Percentiles rank a stretch among this genome's conserved stretches.
phyloP scores from a whole-genome alignment of 2,113 vertebrate genomes.

The Chrysochloris asiatica region DNA sequence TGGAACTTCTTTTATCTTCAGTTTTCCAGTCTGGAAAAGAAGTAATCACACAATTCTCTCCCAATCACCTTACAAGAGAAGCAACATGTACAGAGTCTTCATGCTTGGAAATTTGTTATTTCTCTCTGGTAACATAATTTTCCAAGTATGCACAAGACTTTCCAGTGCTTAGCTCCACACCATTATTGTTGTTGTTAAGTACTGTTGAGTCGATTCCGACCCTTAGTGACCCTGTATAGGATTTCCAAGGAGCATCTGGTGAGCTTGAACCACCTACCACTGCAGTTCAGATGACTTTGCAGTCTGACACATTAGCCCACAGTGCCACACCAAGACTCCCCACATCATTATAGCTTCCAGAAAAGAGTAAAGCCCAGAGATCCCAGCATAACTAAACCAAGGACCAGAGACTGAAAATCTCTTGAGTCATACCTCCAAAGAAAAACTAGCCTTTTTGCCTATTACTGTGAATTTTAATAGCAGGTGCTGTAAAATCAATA shows the following conservation, averaged over 20 bases:
- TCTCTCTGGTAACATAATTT: neutral
- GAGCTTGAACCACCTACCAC: too few species aligned
- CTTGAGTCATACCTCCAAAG: neutral
- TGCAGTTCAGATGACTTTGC: too few species aligned
- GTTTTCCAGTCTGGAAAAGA: neutral
- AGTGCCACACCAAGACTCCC: too few species aligned
- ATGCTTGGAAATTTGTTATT: neutral
- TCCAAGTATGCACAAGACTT: neutral
- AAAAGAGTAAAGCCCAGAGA: neutral
- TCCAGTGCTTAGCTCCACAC: neutral
- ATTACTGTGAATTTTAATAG: neutral
- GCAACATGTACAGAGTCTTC: neutral
- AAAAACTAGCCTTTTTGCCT: neutral
- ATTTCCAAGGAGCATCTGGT: too few species aligned
- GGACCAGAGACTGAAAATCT: neutral
- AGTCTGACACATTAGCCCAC: too few species aligned
- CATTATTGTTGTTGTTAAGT: too few species aligned
- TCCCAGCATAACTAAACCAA: neutral
- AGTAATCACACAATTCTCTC: neutral
- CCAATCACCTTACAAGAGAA: neutral
- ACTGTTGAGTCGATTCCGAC: too few species aligned
- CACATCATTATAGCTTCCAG: neutral
- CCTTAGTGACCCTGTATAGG: too few species aligned
- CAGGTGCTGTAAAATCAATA: too few species aligned
- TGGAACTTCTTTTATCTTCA: constrained; percentile 47